These are phyloP conservation scores for Lepus oiostolus DNA, from an alignment of 2,797 vertebrate genomes.

Conservation along the genomic window DNA sequence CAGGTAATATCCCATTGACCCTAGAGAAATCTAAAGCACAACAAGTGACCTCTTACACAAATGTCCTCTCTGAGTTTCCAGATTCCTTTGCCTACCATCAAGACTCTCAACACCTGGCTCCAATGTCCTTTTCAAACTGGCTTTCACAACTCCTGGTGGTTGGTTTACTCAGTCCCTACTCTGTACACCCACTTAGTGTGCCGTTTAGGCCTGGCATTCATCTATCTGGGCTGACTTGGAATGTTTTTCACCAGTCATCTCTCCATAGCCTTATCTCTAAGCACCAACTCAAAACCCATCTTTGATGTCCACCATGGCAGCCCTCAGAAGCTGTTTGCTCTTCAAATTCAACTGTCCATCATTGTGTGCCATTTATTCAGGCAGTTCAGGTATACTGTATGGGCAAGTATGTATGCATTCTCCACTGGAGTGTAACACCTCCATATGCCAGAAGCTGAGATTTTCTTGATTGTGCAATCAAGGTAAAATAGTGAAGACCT, in stretches of 20 bases:
- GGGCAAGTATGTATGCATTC: not conserved
- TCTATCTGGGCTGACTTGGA: not conserved
- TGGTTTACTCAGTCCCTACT: not conserved
- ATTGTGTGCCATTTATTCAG: not conserved
- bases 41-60: not conserved
- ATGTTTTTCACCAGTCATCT: not conserved
- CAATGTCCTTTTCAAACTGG: not conserved
- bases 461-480: not conserved
- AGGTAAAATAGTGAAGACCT: constrained; percentile 53
- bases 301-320: not conserved
- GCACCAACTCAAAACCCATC: not conserved
- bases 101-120: not conserved
- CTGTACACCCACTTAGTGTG: not conserved
- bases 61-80: not conserved
- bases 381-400: not conserved
- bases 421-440: not conserved
- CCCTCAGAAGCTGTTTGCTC: constrained; percentile 11
- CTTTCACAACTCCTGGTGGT: not conserved
- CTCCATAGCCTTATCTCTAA: not conserved
- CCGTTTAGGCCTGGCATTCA: not conserved
- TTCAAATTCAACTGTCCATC: not conserved
- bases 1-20: not conserved
- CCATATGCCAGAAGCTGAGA: constrained; percentile 10
- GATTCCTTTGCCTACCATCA: not conserved
- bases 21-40: constrained; percentile 8